Percentiles rank a stretch among this genome's conserved stretches.
Evolutionary conservation across 2,113 vertebrate genomes (phyloP).

Genomic region (Meriones unguiculatus): DNA sequence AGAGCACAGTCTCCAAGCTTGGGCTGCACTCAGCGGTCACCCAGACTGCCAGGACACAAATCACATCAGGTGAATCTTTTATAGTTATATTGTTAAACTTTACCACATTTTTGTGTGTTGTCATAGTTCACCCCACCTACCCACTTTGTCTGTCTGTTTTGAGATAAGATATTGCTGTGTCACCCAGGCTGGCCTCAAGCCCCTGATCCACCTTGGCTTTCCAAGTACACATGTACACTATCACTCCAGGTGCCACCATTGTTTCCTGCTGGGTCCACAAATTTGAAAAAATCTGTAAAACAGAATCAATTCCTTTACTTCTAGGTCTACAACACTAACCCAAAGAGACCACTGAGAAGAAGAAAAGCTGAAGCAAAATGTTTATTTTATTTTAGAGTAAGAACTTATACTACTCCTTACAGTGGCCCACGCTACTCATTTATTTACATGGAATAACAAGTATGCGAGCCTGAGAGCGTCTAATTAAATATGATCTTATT

Average conservation of each 20-base stretch:
- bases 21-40: neutral
- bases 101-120: neutral
- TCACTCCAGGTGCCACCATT: too few species aligned
- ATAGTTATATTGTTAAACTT: neutral
- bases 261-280: neutral
- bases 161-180: neutral
- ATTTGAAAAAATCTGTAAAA: constrained; percentile 1
- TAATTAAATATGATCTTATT: constrained; percentile 8
- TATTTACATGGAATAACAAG: constrained; percentile 37
- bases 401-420: neutral
- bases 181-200: neutral
- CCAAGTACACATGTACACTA: neutral
- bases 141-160: neutral
- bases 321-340: neutral
- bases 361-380: neutral
- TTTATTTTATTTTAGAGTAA: constrained; percentile 11
- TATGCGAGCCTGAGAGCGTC: neutral
- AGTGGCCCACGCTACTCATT: neutral
- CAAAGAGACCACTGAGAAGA: neutral
- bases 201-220: neutral
- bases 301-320: constrained; percentile 22
- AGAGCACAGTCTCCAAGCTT: neutral
- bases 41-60: neutral
- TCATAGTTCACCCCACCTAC: neutral
- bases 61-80: neutral